Evolutionary conservation across 2,113 vertebrate genomes (phyloP), one percentile per base, ranked within the genome.

Genomic region (Ictalurus furcatus): DNA sequence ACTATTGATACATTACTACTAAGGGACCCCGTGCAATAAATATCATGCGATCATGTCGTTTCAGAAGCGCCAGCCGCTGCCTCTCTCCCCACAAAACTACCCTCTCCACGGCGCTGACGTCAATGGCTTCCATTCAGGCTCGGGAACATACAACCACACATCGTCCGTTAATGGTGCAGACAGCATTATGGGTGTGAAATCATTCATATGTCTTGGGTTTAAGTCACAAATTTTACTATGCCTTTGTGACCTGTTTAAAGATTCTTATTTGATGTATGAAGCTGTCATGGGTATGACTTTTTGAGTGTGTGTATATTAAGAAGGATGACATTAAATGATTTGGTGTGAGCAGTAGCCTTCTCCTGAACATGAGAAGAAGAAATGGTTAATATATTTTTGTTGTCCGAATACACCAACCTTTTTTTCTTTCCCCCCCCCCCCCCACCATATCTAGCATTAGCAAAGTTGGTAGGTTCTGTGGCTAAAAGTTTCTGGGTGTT

Each of bases 31-130:
- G 12, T 69, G 7, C 40, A 40, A 40, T 48, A 56, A 56, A 14
- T 16, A 7, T 56, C 12, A 34, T 37, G 58, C 21, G 5, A 6
- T 92, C 76, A 9, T 73, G 67, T 67, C 0, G 0, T 54, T 91
- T 88, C 91, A 58, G 90, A 87, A 92, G 63, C 76, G 74, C 91
- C 88, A 94, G 11, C 90, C 86, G 67, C 79, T 95, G 88, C 92
- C 89, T 91, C 92, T 95, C 89, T 93, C 92, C 85, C 92, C 91
- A 87, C 93, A 98, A 97, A 97, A 96, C 94, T 99, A 98, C 95
- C 97, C 97, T 93, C 96, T 99, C 91, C 98, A 97, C 0, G 95
- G 97, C 86, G 96, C 96, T 0, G 98, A 99, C 91, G 97, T 98
- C 80, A 99, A 98, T 0, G 93, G 97, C 93, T 99, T 99, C 92